Percentiles rank a stretch among this genome's conserved stretches.
Evolutionary conservation across 1,140 invertebrate species (phyloP).

Genomic region (Aricia agestis): DNA sequence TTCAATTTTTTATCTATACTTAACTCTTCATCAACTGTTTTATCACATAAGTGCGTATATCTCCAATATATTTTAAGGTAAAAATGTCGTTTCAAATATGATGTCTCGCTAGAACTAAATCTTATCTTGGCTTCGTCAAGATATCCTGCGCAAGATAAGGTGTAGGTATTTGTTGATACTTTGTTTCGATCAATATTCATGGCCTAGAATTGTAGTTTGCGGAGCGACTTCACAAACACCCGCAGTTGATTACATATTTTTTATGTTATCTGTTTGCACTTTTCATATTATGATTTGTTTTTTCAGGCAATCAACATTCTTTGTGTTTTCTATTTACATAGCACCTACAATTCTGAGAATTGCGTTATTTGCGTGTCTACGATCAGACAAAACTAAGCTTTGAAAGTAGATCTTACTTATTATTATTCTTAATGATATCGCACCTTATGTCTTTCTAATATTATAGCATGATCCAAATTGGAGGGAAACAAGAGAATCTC

Average conservation of each 20-base stretch:
- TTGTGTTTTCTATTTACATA: no score
- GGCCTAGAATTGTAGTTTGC: constrained; percentile 45
- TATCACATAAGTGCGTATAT: background rate
- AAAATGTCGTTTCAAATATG: constrained; percentile 23
- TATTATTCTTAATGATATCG: no score
- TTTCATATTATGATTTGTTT: background rate
- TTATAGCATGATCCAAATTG: no score
- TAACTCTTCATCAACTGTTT: background rate
- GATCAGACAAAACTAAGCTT: no score
- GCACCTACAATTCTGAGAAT: background rate
- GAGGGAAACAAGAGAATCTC: no score
- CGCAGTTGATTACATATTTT: constrained; percentile 14
- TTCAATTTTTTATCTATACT: background rate
- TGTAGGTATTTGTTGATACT: constrained; percentile 52
- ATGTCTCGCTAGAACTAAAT: constrained; percentile 37
- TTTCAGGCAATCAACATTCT: background rate
- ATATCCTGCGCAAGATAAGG: constrained; percentile 64
- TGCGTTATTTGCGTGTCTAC: background rate
- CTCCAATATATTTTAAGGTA: background rate
- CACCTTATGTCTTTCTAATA: no score
- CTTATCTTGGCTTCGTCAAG: constrained; percentile 47
- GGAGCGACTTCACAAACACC: constrained; percentile 25
- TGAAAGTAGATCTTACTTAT: background rate
- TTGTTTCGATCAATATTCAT: constrained; percentile 50
- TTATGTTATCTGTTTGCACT: background rate